Base-by-base conservation (phyloP, 2,888 invertebrate genomes). In the Thymelicus sylvestris region DNA sequence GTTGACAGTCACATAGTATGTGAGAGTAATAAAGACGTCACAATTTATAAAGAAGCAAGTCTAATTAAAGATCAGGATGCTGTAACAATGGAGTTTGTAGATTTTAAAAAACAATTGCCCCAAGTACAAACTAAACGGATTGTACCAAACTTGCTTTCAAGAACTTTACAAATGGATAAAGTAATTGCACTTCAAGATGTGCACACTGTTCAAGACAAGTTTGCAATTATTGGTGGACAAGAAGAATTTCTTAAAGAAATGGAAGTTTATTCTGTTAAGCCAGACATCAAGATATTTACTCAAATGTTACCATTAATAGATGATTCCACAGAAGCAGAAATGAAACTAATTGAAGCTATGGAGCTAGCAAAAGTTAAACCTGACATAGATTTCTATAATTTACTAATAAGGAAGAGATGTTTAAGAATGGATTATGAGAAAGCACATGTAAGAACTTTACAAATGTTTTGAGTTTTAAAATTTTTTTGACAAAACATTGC, bases 331-430 rank as follows among this genome's bases (percentile, higher is more conserved):
- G 92, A 95, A 67, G 95, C 95, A 15, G 98, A 99, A 86, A 93
- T 95, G 67, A 95, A 95, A 73, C 83, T 98, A 8, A 81, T 98
- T 6, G 86, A 88, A 66, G 87, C 92, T 69, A 95, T 98, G 87
- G 94, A 95, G 71, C 87, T 89, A 73, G 88, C 89, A 57, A 91
- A 95, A 10, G 84, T 97, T 0, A 94, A 94, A 78, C 94, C 96
- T 2, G 98, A 98, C 88, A 95, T 97, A 70, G 96, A 96, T 83
- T 98, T 98, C 86, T 98, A 96, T 81, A 98, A 98, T 86, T 95
- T 96, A 90, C 93, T 98, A 10, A 98, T 99, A 67, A 97, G 97
- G 81, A 97, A 96, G 83, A 95, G 97, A 72, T 96, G 96, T 81
- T 89, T 96, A 81, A 93, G 97, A 76, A 91, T 87, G 71, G 96